Percentiles rank a stretch among this genome's conserved stretches.
These are phyloP conservation scores for Mesoclemmys tuberculata DNA, from an alignment of 2,113 vertebrate genomes.

Conservation along the genomic window DNA sequence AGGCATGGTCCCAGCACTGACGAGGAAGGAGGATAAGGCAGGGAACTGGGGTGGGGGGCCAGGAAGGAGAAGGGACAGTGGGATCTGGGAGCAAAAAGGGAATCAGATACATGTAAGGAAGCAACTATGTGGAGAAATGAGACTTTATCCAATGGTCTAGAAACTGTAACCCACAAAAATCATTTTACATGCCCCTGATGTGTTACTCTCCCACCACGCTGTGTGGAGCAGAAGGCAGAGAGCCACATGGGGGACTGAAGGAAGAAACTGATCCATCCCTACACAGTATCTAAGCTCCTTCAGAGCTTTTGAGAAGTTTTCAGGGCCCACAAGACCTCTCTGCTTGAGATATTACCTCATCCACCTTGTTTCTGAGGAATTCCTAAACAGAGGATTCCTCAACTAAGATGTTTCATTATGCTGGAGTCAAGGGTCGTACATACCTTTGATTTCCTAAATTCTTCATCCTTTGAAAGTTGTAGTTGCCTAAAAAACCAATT, in stretches of 20 bases:
- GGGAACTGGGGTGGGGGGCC: background rate
- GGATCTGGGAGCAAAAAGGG: background rate
- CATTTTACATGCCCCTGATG: background rate
- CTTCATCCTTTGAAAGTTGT: background rate
- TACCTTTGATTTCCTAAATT: slow-evolving; percentile 19
- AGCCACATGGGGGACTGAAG: background rate
- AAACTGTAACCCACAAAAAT: background rate
- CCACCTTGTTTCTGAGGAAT: background rate
- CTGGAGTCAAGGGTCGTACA: background rate
- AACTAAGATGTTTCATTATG: slow-evolving; percentile 5
- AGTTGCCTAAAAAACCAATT: background rate
- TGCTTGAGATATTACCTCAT: background rate
- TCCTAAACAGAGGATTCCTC: background rate
- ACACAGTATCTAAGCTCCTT: background rate
- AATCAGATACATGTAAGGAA: background rate
- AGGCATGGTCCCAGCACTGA: background rate
- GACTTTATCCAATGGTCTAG: background rate
- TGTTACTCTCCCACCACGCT: background rate
- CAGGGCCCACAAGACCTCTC: background rate
- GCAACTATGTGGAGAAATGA: background rate
- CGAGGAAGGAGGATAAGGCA: background rate
- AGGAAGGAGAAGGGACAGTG: background rate
- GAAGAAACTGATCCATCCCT: background rate
- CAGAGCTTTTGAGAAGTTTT: background rate
- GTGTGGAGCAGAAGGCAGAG: background rate